phyloP scores from a whole-genome alignment of 1,140 invertebrate genomes.

The Hyphantria cunea region DNA sequence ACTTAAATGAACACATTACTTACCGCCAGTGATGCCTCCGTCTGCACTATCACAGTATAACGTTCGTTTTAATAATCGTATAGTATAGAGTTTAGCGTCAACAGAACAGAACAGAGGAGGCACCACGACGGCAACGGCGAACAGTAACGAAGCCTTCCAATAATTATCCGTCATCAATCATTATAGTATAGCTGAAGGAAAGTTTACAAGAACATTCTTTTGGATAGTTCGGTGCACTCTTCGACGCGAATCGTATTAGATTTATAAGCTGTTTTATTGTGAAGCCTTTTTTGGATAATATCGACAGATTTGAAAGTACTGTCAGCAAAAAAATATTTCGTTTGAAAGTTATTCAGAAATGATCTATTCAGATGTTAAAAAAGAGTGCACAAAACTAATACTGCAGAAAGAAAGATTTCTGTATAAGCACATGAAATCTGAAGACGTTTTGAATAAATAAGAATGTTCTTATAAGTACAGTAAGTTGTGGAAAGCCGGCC shows the following conservation, averaged over 20 bases:
- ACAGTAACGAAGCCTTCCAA: conserved; percentile 60
- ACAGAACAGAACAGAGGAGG: conserved; percentile 78
- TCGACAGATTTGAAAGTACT: too few relatives aligned
- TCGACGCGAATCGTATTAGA: too few relatives aligned
- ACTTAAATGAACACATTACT: conserved; percentile 38
- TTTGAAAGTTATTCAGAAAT: too few relatives aligned
- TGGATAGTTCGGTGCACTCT: not conserved
- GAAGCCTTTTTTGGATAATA: too few relatives aligned
- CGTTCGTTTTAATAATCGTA: conserved; percentile 25
- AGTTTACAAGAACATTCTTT: conserved; percentile 43
- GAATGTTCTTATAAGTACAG: conserved; percentile 47
- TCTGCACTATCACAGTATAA: conserved; percentile 38
- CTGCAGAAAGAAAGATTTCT: not conserved
- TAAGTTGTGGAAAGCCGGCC: conserved; percentile 55
- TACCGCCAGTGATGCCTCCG: conserved; percentile 63
- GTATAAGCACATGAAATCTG: conserved; percentile 2
- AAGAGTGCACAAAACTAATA: conserved; percentile 4
- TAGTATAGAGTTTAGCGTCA: conserved; percentile 50
- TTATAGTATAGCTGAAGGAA: conserved; percentile 44
- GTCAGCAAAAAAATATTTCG: too few relatives aligned
- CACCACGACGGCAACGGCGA: conserved; percentile 72
- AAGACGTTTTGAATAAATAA: not conserved
- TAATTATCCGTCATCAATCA: conserved; percentile 80
- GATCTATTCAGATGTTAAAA: too few relatives aligned
- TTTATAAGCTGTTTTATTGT: too few relatives aligned